These are phyloP conservation scores for Pogonocichla stellata DNA, from an alignment of 2,113 vertebrate genomes.

Conservation along the genomic window DNA sequence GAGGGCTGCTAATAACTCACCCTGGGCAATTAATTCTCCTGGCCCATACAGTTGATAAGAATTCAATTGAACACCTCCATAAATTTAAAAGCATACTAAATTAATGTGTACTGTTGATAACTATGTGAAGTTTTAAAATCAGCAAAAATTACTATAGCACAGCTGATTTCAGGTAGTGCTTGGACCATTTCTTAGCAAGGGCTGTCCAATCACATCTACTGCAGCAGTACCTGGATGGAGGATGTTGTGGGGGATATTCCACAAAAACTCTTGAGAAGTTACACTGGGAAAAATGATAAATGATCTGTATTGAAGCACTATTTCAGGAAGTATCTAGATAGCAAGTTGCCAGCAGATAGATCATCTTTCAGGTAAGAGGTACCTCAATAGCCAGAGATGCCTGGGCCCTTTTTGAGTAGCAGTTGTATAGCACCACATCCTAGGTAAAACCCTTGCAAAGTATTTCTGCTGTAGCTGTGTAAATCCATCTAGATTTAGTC, in stretches of 20 bases:
- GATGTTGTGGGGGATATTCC: rapidly evolving
- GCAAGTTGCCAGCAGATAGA: neutral
- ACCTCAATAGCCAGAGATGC: neutral
- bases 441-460: neutral
- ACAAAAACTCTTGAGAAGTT: neutral
- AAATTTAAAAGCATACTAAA: neutral
- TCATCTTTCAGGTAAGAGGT: neutral
- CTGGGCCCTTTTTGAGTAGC: neutral
- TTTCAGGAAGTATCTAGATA: neutral
- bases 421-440: neutral
- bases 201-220: neutral
- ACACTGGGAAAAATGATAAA: neutral
- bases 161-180: neutral
- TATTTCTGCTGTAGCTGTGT: neutral
- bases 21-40: neutral
- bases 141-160: neutral
- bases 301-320: neutral
- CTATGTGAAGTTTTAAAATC: neutral
- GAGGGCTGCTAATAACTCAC: neutral
- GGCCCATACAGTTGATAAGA: neutral
- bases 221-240: neutral
- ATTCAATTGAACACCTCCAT: neutral
- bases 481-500: neutral
- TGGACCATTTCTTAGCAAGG: neutral
- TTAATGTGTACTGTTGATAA: neutral